Evolutionary conservation across 2,113 vertebrate species (phyloP), one percentile per base, ranked within the genome.

Genomic region (Pardalotus punctatus): DNA sequence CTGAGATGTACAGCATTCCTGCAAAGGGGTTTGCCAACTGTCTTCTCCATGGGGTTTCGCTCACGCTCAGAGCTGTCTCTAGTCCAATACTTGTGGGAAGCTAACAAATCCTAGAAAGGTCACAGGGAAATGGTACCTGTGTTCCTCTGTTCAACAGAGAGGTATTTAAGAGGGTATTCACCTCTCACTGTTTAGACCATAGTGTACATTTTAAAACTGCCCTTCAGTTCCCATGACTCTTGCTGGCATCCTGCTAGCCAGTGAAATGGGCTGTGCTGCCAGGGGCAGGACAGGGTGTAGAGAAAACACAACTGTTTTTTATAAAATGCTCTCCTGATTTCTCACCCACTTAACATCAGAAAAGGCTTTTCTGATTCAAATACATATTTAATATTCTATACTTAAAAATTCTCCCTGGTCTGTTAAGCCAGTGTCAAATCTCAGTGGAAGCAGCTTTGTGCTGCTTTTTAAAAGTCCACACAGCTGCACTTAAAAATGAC

Each of bases 31-130:
- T 17, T 14, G 7, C 14, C 57, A 58, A 58, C 51, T 23, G 0
- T 29, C 28, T 61, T 47, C 74, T 61, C 17, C 12, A 4, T 12
- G 25, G 48, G 33, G 22, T 29, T 29, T 64, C 65, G 29, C 62
- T 73, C 31, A 18, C 4, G 2, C 11, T 29, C 15, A 25, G 67
- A 72, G 48, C 31, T 45, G 54, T 11, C 35, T 60, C 0, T 11
- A 42, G 82, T 28, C 42, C 0, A 0, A 2, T 11, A 29, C 3
- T 50, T n/a, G n/a, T 1, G 5, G 28, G 33, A 62, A 28, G 10
- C 43, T 60, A 20, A 36, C 20, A 35, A 62, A 91, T 28, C 29
- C 74, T 50, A 23, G 42, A 18, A 51, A 28, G 42, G 40, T 45
- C 58, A 45, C 0, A 0, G 33, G 28, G 19, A 62, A 81, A 27